Base-by-base conservation (phyloP, 2,888 invertebrate genomes). In the Geophilus truncorum region DNA sequence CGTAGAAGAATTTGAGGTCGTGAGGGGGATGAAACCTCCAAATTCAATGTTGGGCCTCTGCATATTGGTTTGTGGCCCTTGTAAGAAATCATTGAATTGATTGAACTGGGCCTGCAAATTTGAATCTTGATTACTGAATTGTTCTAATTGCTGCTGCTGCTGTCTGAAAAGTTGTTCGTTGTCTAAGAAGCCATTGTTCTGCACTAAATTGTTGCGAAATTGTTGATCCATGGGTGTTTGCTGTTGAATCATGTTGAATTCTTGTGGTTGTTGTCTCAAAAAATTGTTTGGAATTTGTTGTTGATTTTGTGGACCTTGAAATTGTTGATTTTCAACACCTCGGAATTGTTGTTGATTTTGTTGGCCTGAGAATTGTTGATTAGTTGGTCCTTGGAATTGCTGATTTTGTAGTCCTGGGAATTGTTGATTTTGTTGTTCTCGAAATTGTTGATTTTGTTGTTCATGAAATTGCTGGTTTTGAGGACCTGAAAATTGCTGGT, bases 1-100 rank as follows among this genome's bases (percentile, higher is more conserved):
- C 6, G n/a, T 45, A 7, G 45, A 36, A 12, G 78, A 7, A 23
- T 36, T 45, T 78, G 78, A 15, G 3, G 78, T 36, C n/a, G 78
- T 79, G 4, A 79, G 23, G 6, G 79, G 79, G 9, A 62, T 30
- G n/a, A 79, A 79, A 28, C 79, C 79, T 12, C 79, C 79, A 62
- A 79, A 79, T 70, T 79, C 79, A 57, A 79, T 57, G 45, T 62
- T 79, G n/a, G 79, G 79, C 18, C 32, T 32, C 18, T 79, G 79
- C 21, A 32, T 18, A 1, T 3, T 21, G 32, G 6, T 77, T 32
- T 4, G 5, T 34, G 28, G 77, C 21, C 5, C 30, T 77, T 32
- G 79, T 78, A 32, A 2, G 23, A 77, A 36, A 12, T 36, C 32
- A 32, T 32, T 77, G 51, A 78, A 45, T 7, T 36, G 40, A 21